Conservation (phyloP, 2,797 vertebrate genomes). For the Sebastes miniatus region DNA sequence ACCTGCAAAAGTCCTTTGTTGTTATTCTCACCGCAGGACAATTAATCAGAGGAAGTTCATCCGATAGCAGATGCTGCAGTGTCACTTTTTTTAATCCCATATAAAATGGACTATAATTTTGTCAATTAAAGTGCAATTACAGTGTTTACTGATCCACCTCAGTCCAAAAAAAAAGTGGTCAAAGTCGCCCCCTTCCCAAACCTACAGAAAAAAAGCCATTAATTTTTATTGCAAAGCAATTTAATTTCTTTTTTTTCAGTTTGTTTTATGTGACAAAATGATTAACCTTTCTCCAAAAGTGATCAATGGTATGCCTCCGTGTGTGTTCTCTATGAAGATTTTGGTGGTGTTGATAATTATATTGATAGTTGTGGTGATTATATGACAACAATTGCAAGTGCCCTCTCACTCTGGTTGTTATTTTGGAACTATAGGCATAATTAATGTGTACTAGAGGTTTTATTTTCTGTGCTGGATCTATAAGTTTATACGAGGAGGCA, state of each 20-base stretch:
- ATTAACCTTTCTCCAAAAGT: slow-evolving; percentile 67
- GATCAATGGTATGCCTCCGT: slow-evolving; percentile 77
- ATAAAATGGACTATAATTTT: slow-evolving; percentile 58
- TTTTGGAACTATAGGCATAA: slow-evolving; percentile 76
- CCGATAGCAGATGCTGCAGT: slow-evolving; percentile 60
- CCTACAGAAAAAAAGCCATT: slow-evolving; percentile 66
- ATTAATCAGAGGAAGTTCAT: slow-evolving; percentile 30
- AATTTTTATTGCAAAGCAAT: slow-evolving; percentile 55
- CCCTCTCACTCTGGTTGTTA: slow-evolving; percentile 80
- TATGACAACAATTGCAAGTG: slow-evolving; percentile 81
- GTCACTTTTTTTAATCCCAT: slow-evolving; percentile 59
- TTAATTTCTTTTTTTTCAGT: slow-evolving; percentile 28
- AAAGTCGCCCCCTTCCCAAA: slow-evolving; percentile 42
- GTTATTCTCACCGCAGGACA: slow-evolving; percentile 6
- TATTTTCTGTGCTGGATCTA: slow-evolving; percentile 74
- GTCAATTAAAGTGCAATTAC: slow-evolving; percentile 82
- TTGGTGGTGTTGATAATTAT: slow-evolving; percentile 78
- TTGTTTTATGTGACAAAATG: slow-evolving; percentile 50
- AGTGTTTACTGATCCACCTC: slow-evolving; percentile 69
- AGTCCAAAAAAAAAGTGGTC: slow-evolving; percentile 64
- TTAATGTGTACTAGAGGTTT: slow-evolving; percentile 71
- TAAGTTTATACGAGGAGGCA: slow-evolving; percentile 71
- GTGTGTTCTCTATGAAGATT: slow-evolving; percentile 78
- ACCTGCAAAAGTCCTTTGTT: slow-evolving; percentile 5
- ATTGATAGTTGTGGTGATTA: slow-evolving; percentile 81